Conservation (phyloP, 2,888 invertebrate species). For the Lumbricus terrestris region DNA sequence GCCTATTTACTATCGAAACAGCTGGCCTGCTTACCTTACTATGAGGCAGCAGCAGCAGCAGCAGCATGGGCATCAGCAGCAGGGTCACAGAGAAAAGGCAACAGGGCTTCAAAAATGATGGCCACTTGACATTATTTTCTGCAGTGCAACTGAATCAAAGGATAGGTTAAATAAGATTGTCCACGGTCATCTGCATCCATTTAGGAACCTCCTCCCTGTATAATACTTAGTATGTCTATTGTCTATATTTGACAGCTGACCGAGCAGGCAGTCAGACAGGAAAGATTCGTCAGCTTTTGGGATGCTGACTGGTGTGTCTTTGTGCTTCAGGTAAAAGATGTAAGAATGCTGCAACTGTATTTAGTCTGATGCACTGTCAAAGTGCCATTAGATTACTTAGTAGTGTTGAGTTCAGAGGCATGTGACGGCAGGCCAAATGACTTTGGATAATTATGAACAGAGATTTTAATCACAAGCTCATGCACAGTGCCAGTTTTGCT, state of each 20-base stretch:
- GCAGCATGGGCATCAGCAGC: too few species aligned
- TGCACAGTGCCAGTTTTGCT: neutral
- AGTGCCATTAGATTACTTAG: neutral
- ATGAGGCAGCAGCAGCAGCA: neutral
- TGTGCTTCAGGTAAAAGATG: neutral
- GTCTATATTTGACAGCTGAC: too few species aligned
- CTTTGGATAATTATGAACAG: neutral
- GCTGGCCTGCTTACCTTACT: neutral
- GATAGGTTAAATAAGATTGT: neutral
- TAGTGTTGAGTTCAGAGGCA: neutral
- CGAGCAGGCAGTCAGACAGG: neutral
- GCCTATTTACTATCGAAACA: neutral
- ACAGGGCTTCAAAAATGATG: neutral
- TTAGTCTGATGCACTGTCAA: neutral
- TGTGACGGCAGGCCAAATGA: neutral
- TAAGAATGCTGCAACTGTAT: neutral
- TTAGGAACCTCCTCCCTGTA: too few species aligned
- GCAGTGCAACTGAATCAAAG: neutral
- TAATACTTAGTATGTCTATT: too few species aligned
- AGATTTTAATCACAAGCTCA: neutral
- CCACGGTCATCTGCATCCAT: too few species aligned
- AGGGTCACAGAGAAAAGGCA: neutral
- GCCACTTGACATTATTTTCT: too few species aligned
- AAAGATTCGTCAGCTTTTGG: neutral
- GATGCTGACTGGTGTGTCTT: neutral